A percentile compares a stretch with the other conserved stretches of the same genome.
These are phyloP conservation scores for Lasioglossum lativentre DNA, from an alignment of 2,888 invertebrate genomes.

Conservation along the genomic window DNA sequence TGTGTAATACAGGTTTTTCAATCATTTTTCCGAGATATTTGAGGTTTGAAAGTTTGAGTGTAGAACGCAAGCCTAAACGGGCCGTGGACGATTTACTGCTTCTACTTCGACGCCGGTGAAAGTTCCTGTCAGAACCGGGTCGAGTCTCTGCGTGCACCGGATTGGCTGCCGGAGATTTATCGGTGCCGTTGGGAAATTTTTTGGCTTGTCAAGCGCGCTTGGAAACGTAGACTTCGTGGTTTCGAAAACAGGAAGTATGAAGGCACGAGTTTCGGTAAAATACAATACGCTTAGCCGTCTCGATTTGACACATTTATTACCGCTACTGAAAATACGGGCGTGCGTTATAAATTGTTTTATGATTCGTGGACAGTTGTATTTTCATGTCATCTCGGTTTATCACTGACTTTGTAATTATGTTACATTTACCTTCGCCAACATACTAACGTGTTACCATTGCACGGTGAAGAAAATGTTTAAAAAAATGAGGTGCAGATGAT, in stretches of 20 bases:
- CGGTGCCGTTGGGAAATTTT: background rate
- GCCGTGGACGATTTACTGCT: background rate
- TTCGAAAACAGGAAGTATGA: background rate
- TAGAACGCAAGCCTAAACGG: background rate
- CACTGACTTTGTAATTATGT: background rate
- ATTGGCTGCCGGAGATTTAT: background rate
- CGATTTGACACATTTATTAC: background rate
- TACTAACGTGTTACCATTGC: background rate
- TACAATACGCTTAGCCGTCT: background rate
- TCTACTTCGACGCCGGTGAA: slow-evolving; percentile 3
- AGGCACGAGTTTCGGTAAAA: background rate
- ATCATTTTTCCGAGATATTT: background rate
- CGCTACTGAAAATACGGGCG: background rate
- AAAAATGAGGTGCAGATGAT: too few species aligned
- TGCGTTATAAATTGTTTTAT: background rate
- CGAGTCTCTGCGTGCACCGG: background rate
- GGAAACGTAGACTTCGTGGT: background rate
- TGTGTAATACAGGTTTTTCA: background rate
- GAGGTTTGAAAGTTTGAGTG: background rate
- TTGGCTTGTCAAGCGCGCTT: slow-evolving; percentile 8
- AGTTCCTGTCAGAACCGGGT: slow-evolving; percentile 36
- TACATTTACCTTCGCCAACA: background rate
- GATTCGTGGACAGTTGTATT: background rate
- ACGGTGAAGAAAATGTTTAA: background rate
- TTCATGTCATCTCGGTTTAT: background rate